phyloP scores from a whole-genome alignment of 1,140 invertebrate genomes.

The Sitophilus oryzae region DNA sequence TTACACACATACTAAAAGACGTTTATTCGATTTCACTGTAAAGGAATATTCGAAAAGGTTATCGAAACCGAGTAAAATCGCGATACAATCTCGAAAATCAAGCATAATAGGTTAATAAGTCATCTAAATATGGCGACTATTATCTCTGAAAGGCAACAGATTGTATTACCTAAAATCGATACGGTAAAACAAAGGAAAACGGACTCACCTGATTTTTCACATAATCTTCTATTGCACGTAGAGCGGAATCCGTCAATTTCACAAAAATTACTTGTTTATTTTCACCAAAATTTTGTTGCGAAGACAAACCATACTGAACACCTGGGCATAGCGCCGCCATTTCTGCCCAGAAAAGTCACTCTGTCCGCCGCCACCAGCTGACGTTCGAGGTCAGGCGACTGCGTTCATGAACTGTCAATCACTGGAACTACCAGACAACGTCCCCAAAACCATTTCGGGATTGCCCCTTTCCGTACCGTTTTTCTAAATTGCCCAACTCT shows the following conservation, averaged over 20 bases:
- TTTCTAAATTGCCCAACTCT: background rate
- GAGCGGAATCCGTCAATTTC: constrained; percentile 89
- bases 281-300: constrained; percentile 75
- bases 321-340: constrained; percentile 92
- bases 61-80: constrained; percentile 1
- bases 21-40: constrained; percentile 2
- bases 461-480: background rate
- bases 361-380: constrained; percentile 36
- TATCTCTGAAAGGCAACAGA: constrained; percentile 36
- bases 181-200: constrained; percentile 4
- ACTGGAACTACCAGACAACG: background rate
- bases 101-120: constrained; percentile 45
- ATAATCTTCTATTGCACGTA: constrained; percentile 85
- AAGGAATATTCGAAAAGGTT: background rate
- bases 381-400: constrained; percentile 36
- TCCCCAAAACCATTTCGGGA: no score
- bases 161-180: constrained; percentile 29
- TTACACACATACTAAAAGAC: constrained; percentile 3
- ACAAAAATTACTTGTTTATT: constrained; percentile 88
- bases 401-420: constrained; percentile 23
- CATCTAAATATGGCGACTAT: constrained; percentile 44
- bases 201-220: constrained; percentile 76
- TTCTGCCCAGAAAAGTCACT: constrained; percentile 48
- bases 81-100: constrained; percentile 19
- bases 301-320: constrained; percentile 91